Base-by-base conservation (phyloP, 2,888 invertebrate species). In the Eupithecia vulgata region DNA sequence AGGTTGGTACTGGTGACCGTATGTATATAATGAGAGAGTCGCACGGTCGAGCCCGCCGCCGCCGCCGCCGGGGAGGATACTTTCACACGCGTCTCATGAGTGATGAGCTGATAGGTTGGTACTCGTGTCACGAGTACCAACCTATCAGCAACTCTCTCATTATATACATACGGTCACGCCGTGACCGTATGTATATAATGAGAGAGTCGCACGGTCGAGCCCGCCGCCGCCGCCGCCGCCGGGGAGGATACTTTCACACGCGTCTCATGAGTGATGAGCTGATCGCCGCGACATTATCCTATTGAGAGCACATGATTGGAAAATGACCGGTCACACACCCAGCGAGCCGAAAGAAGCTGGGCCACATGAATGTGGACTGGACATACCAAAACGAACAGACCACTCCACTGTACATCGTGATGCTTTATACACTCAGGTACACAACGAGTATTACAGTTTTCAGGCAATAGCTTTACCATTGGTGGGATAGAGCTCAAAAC, bases 191-290 rank as follows among this genome's bases (percentile, higher is more conserved):
- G n/a, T n/a, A n/a, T n/a, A n/a, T n/a, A n/a, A n/a, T 48, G 48
- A 10, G 48, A 48, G 48, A 48, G 48, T 48, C 48, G 8, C 48
- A 48, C 48, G 48, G 6, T 48, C n/a, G n/a, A 17, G 17, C n/a
- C n/a, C 30, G 30, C 30, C 30, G 30, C 30, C 30, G 30, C 30
- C 30, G 30, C 30, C 5, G 74, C 71, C 76, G 65, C 75, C 75
- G 76, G 77, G 69, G 76, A 76, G 79, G 68, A 73, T 64, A 76
- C 87, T 88, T 88, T 89, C 89, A 87, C 89, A 89, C 88, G 87
- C 84, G 85, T 69, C 62, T 66, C 30, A 40, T 72, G 68, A 62
- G 62, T 61, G 69, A 75, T 65, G 72, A 65, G 67, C 72, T 70
- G 75, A 59, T 71, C 67, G 66, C 75, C 59, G 45, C 52, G 61